Base-by-base conservation (phyloP, 1,140 invertebrate species). In the Megalonaias nervosa region DNA sequence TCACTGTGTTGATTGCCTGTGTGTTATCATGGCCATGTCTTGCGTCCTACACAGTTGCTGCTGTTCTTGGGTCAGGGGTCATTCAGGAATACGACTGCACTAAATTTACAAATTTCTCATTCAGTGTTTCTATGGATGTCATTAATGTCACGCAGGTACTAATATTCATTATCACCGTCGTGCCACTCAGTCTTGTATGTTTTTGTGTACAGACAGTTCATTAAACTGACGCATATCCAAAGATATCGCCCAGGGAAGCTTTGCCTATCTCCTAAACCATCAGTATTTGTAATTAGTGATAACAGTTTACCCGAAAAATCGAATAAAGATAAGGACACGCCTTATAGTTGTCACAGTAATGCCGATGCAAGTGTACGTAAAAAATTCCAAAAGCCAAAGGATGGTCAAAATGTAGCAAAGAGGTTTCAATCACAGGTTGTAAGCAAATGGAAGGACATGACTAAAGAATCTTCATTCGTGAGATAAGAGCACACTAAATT, bases 121-220 rank as follows among this genome's bases (percentile, higher is more conserved):
- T 60, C 23, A 67, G 38, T 48, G 17, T 68, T 16, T 73, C 61
- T 57, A 55, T 78, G 38, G 72, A 57, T 57, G 48, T 69, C 5
- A 73, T 73, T 61, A 74, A 78, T 58, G 62, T n/a, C 2, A 21
- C 69, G 13, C 69, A 69, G 38, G 14, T 72, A 14, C 14, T n/a
- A n/a, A n/a, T 66, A 38, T 78, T 78, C 48, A 17, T 78, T 16
- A 31, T 61, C 6, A n/a, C 57, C 17, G 31, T 59, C 12, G 13
- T 69, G 67, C 23, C 73, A 55, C 48, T 78, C 19, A 61, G 64
- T 73, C n/a, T 61, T 78, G 76, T 78, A 78, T 59, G 11, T 48
- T 19, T 58, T 78, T 12, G 70, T 78, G 48, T 64, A 71, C 2
- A 14, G 76, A 5, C 57, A 61, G 9, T 48, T 77, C 15, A 64